Evolutionary conservation across 1,140 invertebrate genomes (phyloP), one percentile per base, ranked within the genome.

Genomic region (Drosophila mauritiana): DNA sequence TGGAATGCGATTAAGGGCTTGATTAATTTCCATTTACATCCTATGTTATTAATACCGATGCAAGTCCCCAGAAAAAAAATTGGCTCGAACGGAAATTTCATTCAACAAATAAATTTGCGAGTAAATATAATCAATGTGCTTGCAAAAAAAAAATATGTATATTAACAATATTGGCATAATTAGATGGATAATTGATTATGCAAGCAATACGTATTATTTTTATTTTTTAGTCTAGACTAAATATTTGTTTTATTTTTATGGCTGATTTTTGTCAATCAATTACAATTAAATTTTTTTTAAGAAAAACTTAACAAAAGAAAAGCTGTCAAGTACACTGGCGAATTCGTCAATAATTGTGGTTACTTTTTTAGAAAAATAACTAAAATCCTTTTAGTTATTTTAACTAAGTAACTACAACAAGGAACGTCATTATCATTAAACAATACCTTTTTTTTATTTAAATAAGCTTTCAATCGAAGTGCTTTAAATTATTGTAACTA

Each of bases 21-120:
- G 80, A 89, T 84, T 84, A 84, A 84, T 78, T 79, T 89, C 46
- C 73, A 83, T 88, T 88, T 73, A 83, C 73, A 73, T 84, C 59
- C 53, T 68, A 63, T 82, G 69, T 48, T 56, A 75, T 58, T 53
- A 73, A 70, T 45, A 63, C 72, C 7, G 39, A 45, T 15, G 12
- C 48, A 34, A 7, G n/a, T 15, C 8, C 42, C 36, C 25, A 48
- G 45, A 74, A 49, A 73, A 73, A 69, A 56, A 56, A 22, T 22
- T 11, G 15, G 11, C 20, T 10, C 34, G 27, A 74, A 62, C 48
- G 56, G 34, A 75, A 68, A 65, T 59, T 76, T 42, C 31, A 61
- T 69, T 69, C 51, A 42, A 57, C n/a, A 77, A 54, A 63, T 72
- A 65, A 49, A 68, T 70, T 62, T 79, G 48, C 48, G 65, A 76